Conservation (phyloP, 1,140 invertebrate species). For the Aleiodes sp. region DNA sequence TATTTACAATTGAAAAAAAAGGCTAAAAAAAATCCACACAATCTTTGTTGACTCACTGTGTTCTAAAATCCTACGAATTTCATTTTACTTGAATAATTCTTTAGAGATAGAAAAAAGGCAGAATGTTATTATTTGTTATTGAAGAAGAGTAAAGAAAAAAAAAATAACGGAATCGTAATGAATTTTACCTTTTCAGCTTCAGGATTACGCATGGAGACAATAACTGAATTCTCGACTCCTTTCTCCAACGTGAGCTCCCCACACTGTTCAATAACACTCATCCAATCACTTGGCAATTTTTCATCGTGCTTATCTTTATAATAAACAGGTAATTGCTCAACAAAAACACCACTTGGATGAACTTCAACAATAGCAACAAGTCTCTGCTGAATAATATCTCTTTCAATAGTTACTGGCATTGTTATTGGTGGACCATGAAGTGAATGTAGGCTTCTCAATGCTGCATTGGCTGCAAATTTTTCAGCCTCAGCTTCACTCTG, state of each 20-base stretch:
- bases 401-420: constrained; percentile 48
- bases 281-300: constrained; percentile 68
- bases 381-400: constrained; percentile 52
- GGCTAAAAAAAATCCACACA: too few species aligned
- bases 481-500: constrained; percentile 64
- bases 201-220: constrained; percentile 51
- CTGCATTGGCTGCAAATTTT: constrained; percentile 65
- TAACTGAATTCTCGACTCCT: constrained; percentile 62
- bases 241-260: constrained; percentile 60
- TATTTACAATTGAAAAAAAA: too few species aligned
- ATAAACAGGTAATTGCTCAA: constrained; percentile 46
- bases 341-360: constrained; percentile 66
- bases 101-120: too few species aligned
- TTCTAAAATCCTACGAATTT: too few species aligned
- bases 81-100: too few species aligned
- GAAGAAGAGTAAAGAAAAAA: constrained; percentile 24
- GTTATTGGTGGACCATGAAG: constrained; percentile 49
- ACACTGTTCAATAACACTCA: constrained; percentile 62
- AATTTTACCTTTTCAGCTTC: constrained; percentile 27
- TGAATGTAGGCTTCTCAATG: constrained; percentile 61
- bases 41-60: too few species aligned
- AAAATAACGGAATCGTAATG: not conserved
- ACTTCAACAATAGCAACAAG: constrained; percentile 64
- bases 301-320: constrained; percentile 67
- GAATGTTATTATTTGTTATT: too few species aligned